Evolutionary conservation across 2,797 vertebrate species (phyloP).

Genomic region (Vespertilio murinus): DNA sequence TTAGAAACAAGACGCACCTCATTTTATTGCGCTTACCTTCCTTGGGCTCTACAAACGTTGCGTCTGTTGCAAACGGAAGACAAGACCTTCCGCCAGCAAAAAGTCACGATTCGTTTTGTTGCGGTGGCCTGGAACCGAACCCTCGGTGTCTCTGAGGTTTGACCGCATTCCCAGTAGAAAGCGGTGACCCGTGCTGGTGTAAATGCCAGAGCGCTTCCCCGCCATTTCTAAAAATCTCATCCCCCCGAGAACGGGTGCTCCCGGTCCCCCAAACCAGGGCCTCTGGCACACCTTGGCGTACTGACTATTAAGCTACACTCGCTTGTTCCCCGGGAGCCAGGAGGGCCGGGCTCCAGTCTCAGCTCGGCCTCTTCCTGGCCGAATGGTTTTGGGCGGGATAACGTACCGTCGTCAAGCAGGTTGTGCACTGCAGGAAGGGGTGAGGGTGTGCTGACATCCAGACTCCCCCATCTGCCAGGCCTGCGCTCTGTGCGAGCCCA

Average conservation of each 20-base stretch:
- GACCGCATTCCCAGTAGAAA: neutral
- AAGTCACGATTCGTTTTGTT: neutral
- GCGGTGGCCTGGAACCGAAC: neutral
- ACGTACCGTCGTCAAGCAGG: neutral
- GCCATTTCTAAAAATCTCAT: neutral
- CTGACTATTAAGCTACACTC: neutral
- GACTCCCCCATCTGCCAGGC: neutral
- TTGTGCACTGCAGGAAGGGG: neutral
- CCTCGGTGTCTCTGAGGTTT: neutral
- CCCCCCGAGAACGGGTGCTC: neutral
- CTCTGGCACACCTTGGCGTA: neutral
- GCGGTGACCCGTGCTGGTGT: too few relatives aligned
- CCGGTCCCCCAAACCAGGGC: neutral
- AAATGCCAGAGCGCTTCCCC: neutral
- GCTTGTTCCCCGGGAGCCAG: neutral
- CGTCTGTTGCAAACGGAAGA: neutral
- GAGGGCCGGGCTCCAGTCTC: neutral
- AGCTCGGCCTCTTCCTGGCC: neutral
- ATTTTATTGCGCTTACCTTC: neutral
- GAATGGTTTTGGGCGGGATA: neutral
- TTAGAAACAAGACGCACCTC: neutral
- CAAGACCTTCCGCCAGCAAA: neutral
- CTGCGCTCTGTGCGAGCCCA: neutral
- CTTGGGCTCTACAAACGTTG: neutral
- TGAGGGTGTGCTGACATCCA: neutral